Conservation (phyloP, 2,888 invertebrate genomes). For the Nomada flava region DNA sequence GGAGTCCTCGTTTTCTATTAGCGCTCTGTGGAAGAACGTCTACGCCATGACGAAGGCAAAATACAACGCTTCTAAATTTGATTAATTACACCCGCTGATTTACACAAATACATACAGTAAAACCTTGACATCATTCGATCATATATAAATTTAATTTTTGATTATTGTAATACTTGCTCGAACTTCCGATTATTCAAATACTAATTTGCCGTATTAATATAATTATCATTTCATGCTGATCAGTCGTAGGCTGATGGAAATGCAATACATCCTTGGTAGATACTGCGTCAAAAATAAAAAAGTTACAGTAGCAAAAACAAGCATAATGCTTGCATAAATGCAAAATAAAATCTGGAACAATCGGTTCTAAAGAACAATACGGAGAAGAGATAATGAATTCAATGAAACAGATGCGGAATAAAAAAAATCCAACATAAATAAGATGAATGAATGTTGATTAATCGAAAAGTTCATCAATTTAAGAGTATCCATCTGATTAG, state of each 20-base stretch:
- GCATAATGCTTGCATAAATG: neutral
- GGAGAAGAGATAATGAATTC: neutral
- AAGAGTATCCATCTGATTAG: constrained; percentile 35
- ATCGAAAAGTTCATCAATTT: constrained; percentile 40
- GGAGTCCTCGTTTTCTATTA: constrained; percentile 41
- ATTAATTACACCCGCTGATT: constrained; percentile 71
- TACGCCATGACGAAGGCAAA: constrained; percentile 58
- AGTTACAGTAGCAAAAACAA: neutral
- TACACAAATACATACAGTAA: constrained; percentile 62
- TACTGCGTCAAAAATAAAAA: constrained; percentile 16
- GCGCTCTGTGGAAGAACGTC: constrained; percentile 70
- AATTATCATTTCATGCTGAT: constrained; percentile 17
- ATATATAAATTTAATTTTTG: constrained; percentile 43
- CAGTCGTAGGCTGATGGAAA: constrained; percentile 1
- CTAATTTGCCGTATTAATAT: constrained; percentile 28
- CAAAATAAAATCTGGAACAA: neutral
- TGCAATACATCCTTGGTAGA: constrained; percentile 8
- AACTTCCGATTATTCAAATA: constrained; percentile 54
- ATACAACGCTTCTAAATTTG: constrained; percentile 68
- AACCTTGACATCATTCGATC: constrained; percentile 42
- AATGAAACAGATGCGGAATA: constrained; percentile 18
- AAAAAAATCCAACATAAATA: neutral
- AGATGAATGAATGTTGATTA: constrained; percentile 28
- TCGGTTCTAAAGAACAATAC: neutral
- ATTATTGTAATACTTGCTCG: constrained; percentile 41